These are phyloP conservation scores for Calyptomena viridis DNA, from an alignment of 2,113 vertebrate species.

Conservation along the genomic window DNA sequence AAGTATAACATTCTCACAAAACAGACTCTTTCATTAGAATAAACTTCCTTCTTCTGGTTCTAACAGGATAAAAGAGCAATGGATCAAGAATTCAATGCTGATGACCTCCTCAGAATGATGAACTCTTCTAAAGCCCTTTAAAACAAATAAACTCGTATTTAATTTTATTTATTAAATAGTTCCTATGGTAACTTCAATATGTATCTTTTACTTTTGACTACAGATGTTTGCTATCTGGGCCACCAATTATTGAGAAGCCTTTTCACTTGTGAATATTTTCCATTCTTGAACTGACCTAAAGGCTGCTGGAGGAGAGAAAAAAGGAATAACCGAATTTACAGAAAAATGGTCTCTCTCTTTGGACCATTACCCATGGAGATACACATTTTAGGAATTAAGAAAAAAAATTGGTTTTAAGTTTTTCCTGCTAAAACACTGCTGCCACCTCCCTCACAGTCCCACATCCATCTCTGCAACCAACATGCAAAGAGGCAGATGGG, in stretches of 20 bases:
- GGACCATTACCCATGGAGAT: neutral
- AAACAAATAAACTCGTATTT: neutral
- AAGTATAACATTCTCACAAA: neutral
- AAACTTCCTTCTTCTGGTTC: neutral
- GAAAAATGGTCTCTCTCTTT: neutral
- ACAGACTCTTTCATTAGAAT: neutral
- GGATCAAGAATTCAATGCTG: accelerated
- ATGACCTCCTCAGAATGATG: neutral
- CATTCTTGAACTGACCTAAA: neutral
- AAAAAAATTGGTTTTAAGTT: neutral
- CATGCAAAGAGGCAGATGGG: neutral
- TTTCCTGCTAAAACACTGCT: neutral
- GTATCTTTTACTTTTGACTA: neutral
- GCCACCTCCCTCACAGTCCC: neutral
- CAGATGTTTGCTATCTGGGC: neutral
- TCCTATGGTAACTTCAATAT: neutral
- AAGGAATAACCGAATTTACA: neutral
- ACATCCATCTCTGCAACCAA: neutral
- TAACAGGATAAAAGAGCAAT: neutral
- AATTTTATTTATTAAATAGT: neutral
- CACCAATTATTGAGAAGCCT: neutral
- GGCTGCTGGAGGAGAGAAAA: neutral
- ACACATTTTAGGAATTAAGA: neutral
- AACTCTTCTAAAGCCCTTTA: neutral
- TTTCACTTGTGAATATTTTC: neutral